A percentile compares a stretch with the other conserved stretches of the same genome.
These are phyloP conservation scores for Zoanthus solanderi DNA, from an alignment of 92 coral and sea anemone genomes.

Conservation along the genomic window DNA sequence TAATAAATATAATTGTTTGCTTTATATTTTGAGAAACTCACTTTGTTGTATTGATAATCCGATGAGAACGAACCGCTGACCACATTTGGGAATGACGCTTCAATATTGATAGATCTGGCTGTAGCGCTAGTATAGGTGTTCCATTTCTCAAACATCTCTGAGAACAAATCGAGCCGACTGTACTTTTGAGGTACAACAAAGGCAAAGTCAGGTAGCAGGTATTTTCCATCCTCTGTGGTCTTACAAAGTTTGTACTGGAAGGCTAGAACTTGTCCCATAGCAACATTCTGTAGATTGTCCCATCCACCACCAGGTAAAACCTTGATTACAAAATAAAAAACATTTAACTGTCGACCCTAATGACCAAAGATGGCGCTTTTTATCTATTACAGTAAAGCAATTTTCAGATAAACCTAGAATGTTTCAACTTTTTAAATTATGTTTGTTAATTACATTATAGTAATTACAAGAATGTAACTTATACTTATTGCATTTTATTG, in stretches of 20 bases:
- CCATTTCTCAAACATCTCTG: constrained; percentile 83
- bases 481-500: no score
- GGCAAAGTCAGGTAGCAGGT: constrained; percentile 84
- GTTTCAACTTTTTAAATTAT: no score
- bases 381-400: neutral
- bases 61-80: constrained; percentile 87
- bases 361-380: no score
- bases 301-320: constrained; percentile 86
- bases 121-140: constrained; percentile 73
- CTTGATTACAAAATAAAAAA: constrained; percentile 27
- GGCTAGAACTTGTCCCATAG: constrained; percentile 76
- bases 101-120: constrained; percentile 72
- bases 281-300: constrained; percentile 87
- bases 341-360: neutral
- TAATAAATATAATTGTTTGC: no score
- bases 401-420: neutral
- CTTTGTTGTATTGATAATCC: constrained; percentile 80
- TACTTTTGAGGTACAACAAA: constrained; percentile 79
- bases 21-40: constrained; percentile 41
- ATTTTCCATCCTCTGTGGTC: constrained; percentile 84
- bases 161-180: constrained; percentile 79
- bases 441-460: no score
- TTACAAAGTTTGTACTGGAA: constrained; percentile 79
- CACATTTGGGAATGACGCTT: constrained; percentile 73
- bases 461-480: no score